These are phyloP conservation scores for Mola mola DNA, from an alignment of 2,113 vertebrate genomes.

Conservation along the genomic window DNA sequence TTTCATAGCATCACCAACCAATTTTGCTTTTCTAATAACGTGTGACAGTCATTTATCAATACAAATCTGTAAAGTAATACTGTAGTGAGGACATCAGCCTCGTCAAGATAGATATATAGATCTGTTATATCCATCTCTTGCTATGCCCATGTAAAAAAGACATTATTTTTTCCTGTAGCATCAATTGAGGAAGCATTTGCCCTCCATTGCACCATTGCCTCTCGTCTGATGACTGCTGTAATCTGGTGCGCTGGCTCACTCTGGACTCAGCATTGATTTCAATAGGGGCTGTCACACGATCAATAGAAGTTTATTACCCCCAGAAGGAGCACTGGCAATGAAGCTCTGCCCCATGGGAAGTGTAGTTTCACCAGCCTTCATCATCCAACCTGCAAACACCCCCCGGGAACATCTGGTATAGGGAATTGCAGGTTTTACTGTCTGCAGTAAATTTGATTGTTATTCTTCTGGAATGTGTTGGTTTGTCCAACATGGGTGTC, in stretches of 20 bases:
- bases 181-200: constrained; percentile 16
- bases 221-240: constrained; percentile 46
- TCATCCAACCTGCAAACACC: constrained; percentile 58
- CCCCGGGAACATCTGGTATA: constrained; percentile 63
- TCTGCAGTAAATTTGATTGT: constrained; percentile 62
- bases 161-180: constrained; percentile 25
- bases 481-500: constrained; percentile 38
- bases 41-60: too few species aligned
- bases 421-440: constrained; percentile 69
- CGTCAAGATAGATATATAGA: too few species aligned
- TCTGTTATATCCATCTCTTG: too few species aligned
- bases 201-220: constrained; percentile 8
- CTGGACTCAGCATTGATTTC: constrained; percentile 75
- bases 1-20: too few species aligned
- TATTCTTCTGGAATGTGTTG: constrained; percentile 56
- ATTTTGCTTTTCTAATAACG: too few species aligned
- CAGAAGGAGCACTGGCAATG: constrained; percentile 73
- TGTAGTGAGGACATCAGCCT: too few species aligned
- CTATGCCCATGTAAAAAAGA: too few species aligned
- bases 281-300: constrained; percentile 78
- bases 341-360: constrained; percentile 69
- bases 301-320: constrained; percentile 80
- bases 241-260: constrained; percentile 56
- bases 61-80: too few species aligned
- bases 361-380: constrained; percentile 69